phyloP scores from a whole-genome alignment of 30 jellyfish, hydroid and myxozoan genomes.

The Phacellophora camtschatica region DNA sequence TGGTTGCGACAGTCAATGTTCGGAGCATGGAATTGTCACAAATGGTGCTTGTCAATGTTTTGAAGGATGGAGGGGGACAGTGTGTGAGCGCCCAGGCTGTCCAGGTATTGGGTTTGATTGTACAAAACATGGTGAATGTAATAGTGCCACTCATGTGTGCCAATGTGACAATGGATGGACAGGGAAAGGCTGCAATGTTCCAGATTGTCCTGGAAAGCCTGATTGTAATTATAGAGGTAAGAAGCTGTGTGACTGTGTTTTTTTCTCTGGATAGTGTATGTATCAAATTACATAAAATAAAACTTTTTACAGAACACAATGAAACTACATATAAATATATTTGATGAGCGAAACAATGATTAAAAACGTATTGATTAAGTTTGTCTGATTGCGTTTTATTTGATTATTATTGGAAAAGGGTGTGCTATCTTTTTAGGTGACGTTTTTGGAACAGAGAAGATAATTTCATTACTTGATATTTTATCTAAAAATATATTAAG shows the following conservation, averaged over 20 bases:
- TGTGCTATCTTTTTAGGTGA: too few species aligned
- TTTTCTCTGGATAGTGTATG: background rate
- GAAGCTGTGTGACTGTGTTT: background rate
- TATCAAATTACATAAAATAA: too few species aligned
- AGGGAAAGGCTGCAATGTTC: slow-evolving; percentile 58
- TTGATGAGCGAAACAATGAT: too few species aligned
- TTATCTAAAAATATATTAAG: too few species aligned
- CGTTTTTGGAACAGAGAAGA: too few species aligned
- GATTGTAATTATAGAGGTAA: slow-evolving; percentile 49
- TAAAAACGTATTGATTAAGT: too few species aligned
- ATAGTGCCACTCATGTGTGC: slow-evolving; percentile 54
- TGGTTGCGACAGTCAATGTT: slow-evolving; percentile 71
- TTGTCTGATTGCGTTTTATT: too few species aligned
- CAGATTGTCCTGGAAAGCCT: slow-evolving; percentile 73
- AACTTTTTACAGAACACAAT: too few species aligned
- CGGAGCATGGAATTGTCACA: slow-evolving; percentile 48
- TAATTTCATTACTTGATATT: too few species aligned
- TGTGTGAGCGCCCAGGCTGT: slow-evolving; percentile 68
- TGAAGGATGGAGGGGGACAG: slow-evolving; percentile 68
- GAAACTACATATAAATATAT: too few species aligned
- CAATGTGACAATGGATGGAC: slow-evolving; percentile 70
- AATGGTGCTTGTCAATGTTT: slow-evolving; percentile 41
- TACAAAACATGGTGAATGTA: slow-evolving; percentile 56
- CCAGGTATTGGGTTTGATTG: slow-evolving; percentile 62
- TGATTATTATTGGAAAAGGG: too few species aligned